Conservation (phyloP, 2,113 vertebrate genomes). For the Trichechus manatus region DNA sequence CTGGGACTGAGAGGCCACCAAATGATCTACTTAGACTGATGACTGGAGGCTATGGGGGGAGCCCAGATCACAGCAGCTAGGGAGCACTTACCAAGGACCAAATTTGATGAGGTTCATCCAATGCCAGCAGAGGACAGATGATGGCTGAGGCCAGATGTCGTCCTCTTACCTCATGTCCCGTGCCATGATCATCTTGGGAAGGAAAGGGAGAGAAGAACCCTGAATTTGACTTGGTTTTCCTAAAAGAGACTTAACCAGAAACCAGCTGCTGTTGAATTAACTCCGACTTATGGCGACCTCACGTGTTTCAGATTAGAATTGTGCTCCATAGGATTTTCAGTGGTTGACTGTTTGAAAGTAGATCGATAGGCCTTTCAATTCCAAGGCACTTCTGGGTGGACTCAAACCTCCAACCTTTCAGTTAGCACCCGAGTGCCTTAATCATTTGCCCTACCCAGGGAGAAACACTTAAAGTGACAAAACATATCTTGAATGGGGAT, state of each 20-base stretch:
- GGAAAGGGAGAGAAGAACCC: background rate
- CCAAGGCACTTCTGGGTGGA: too few relatives aligned
- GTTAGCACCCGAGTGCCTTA: too few relatives aligned
- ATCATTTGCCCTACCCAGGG: too few relatives aligned
- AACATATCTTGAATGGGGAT: background rate
- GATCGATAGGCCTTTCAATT: too few relatives aligned
- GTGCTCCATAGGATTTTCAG: too few relatives aligned
- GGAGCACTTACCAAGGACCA: background rate
- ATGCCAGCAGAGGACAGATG: background rate
- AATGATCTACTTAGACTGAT: background rate
- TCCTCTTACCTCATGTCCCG: background rate
- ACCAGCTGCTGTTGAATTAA: too few relatives aligned
- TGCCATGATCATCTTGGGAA: background rate
- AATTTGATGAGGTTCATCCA: background rate
- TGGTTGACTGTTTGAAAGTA: too few relatives aligned
- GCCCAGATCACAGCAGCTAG: background rate
- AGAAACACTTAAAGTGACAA: background rate
- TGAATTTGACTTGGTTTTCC: background rate
- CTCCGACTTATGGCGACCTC: too few relatives aligned
- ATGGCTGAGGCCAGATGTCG: background rate
- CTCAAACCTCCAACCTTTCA: too few relatives aligned
- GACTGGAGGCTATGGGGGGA: background rate
- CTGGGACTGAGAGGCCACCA: background rate
- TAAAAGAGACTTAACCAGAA: constrained; percentile 11
- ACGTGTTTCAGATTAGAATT: too few relatives aligned